These are phyloP conservation scores for Stichopus chloronotus DNA, from an alignment of 35 echinoderm and acorn worm genomes.

Conservation along the genomic window DNA sequence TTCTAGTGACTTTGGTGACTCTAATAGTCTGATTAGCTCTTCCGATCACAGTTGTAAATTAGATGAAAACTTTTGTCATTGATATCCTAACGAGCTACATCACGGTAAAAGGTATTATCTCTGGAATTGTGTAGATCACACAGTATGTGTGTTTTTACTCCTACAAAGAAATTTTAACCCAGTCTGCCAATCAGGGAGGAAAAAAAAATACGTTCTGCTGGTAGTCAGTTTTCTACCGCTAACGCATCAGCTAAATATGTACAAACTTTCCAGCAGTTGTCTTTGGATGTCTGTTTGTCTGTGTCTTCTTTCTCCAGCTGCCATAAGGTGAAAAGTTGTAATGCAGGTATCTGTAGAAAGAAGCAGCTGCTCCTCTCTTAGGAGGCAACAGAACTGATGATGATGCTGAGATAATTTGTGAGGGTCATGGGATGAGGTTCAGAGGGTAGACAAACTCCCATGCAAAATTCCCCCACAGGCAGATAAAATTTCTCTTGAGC, in stretches of 20 bases:
- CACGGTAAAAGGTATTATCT: too few relatives aligned
- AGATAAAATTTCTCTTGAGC: conserved; percentile 46
- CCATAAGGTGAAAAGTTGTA: conserved; percentile 42
- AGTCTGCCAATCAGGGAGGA: neutral
- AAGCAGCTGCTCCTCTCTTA: conserved; percentile 56
- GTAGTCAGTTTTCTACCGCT: neutral
- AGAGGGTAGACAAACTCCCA: conserved; percentile 54
- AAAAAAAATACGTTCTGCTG: neutral
- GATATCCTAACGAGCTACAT: too few relatives aligned
- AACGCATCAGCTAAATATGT: too few relatives aligned
- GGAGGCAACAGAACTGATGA: conserved; percentile 32
- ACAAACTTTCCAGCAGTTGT: neutral
- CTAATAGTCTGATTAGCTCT: too few relatives aligned
- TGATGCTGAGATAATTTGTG: conserved; percentile 63
- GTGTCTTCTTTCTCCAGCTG: conserved; percentile 25
- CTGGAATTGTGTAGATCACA: neutral
- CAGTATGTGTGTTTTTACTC: neutral
- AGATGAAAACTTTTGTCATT: too few relatives aligned
- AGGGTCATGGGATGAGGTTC: conserved; percentile 57
- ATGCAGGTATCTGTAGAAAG: neutral
- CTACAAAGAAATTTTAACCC: neutral
- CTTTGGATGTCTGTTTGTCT: neutral
- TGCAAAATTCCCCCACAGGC: conserved; percentile 59
- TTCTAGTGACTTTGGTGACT: too few relatives aligned
- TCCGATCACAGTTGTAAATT: too few relatives aligned